Percentiles rank a stretch among this genome's conserved stretches.
Evolutionary conservation across 2,797 vertebrate genomes (phyloP).

Genomic region (Carcharodon carcharias): DNA sequence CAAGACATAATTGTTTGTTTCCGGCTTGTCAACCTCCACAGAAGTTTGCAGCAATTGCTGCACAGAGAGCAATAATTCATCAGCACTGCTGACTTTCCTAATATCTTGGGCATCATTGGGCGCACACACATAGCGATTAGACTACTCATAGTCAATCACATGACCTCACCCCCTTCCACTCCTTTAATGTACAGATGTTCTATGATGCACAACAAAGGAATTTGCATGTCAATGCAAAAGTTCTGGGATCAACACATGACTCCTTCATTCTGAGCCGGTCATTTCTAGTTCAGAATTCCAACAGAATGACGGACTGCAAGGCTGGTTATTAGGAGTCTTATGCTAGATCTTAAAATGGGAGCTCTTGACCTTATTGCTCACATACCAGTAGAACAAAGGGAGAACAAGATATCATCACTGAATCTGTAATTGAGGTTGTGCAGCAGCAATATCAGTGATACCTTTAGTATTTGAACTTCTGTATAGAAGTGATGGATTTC

Average conservation of each 20-base stretch:
- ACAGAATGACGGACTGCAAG: neutral
- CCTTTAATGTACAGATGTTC: neutral
- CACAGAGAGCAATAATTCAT: neutral
- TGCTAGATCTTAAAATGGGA: neutral
- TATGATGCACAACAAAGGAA: neutral
- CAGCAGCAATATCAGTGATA: neutral
- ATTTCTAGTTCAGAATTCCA: neutral
- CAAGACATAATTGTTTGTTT: neutral
- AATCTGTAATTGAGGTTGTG: neutral
- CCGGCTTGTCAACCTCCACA: neutral
- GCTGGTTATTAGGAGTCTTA: neutral
- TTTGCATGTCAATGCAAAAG: neutral
- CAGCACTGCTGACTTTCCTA: neutral
- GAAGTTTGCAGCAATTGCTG: neutral
- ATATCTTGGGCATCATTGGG: neutral
- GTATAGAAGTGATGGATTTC: neutral
- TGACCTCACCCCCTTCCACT: neutral
- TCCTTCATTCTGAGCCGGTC: neutral
- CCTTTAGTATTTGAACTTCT: neutral
- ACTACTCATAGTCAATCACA: neutral
- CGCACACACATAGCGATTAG: neutral
- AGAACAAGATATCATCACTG: neutral
- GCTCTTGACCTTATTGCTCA: neutral
- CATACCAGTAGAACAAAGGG: neutral
- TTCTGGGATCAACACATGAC: neutral